Evolutionary conservation across 2,888 invertebrate genomes (phyloP), one percentile per base, ranked within the genome.

Genomic region (Tanypteryx hageni): DNA sequence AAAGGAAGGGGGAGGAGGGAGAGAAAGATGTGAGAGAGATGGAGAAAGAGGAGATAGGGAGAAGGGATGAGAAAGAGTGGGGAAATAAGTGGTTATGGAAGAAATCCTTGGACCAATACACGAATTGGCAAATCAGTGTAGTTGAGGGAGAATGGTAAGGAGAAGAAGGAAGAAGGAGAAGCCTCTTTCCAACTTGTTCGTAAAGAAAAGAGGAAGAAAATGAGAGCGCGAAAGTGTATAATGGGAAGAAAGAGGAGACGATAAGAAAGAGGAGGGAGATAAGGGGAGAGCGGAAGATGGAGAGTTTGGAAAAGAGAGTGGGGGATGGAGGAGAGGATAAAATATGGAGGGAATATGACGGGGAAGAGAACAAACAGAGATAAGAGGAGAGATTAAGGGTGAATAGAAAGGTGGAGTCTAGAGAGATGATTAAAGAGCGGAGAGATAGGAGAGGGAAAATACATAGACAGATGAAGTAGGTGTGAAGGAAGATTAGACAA

Each of bases 51-150:
- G 76, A 27, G 13, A 68, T 16, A 22, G 68, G 2, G 16, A 8
- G 11, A 44, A 44, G 44, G 5, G 44, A 44, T 5, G 44, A 44
- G 44, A 44, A 44, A 44, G 64, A n/a, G 0, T 14, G 64, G 64
- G 18, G 64, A 76, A 76, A 22, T n/a, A 76, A 76, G 22, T 27
- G 76, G 76, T 27, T 27, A 11, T n/a, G 68, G 68, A 68, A 22
- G 76, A 76, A 76, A 27, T 18, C 76, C 76, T 76, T 27, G 76
- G 27, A 76, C 76, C 76, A 76, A 76, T 76, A 76, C 76, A 22
- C 76, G 27, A 27, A 76, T 76, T 76, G 76, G 76, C 22, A 22
- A 76, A 76, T 76, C 76, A 44, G 83, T 16, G 56, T 44, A 64
- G 14, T 18, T 64, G 14, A 64, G 64, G 64, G 64, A 64, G 18